phyloP scores from a whole-genome alignment of 2,888 invertebrate species.

The Acanthopleura granulata region DNA sequence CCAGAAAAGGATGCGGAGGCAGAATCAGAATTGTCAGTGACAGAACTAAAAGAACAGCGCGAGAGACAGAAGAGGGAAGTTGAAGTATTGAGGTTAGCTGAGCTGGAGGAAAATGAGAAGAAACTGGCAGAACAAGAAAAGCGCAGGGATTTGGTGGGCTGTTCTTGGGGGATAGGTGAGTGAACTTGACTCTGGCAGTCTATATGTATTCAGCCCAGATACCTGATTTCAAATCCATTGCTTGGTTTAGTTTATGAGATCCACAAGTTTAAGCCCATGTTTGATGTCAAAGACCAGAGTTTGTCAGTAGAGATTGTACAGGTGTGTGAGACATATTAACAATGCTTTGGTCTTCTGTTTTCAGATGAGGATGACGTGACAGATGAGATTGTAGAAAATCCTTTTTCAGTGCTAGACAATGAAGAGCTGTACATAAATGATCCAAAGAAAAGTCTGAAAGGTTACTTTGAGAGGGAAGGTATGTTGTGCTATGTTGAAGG shows the following conservation, averaged over 20 bases:
- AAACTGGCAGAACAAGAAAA: conserved; percentile 70
- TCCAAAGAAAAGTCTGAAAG: conserved; percentile 93
- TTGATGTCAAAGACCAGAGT: too few relatives aligned
- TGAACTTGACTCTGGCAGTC: background rate
- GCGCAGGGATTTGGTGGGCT: conserved; percentile 75
- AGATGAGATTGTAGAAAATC: conserved; percentile 51
- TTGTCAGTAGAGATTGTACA: too few relatives aligned
- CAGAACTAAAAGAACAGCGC: conserved; percentile 67
- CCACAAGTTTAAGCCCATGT: too few relatives aligned
- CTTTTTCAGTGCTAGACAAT: conserved; percentile 70
- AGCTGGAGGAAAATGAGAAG: conserved; percentile 67
- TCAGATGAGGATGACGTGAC: conserved; percentile 40
- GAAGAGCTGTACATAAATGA: conserved; percentile 93
- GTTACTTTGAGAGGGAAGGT: conserved; percentile 95
- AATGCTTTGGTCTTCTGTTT: too few relatives aligned
- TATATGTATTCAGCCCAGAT: background rate
- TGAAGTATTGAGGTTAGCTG: conserved; percentile 57
- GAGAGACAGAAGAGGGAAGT: conserved; percentile 61
- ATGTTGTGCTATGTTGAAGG: too few relatives aligned
- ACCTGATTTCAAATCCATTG: too few relatives aligned
- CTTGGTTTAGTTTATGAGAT: too few relatives aligned
- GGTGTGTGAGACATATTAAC: too few relatives aligned
- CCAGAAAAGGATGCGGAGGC: conserved; percentile 89
- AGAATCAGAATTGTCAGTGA: conserved; percentile 82
- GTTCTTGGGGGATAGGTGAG: conserved; percentile 92